Conservation (phyloP, 2,113 vertebrate genomes). For the Eurystomus gularis region DNA sequence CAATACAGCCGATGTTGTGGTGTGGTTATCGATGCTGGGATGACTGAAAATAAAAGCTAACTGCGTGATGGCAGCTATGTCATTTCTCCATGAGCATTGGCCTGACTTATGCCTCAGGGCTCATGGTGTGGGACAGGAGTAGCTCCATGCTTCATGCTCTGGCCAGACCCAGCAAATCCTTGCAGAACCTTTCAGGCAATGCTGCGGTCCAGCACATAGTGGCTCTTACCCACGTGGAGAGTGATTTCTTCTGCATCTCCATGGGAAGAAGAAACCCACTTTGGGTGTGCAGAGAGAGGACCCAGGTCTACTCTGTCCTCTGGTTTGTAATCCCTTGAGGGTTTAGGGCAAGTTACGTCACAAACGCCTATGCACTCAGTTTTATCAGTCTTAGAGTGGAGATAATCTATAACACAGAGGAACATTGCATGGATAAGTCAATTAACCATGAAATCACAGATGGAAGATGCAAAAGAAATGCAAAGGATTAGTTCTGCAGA, state of each 20-base stretch:
- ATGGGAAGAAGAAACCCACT: background rate
- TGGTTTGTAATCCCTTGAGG: background rate
- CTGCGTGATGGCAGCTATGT: accelerated
- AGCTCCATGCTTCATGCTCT: background rate
- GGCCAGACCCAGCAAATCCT: background rate
- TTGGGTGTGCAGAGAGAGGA: background rate
- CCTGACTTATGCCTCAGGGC: background rate
- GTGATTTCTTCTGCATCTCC: background rate
- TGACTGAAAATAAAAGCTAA: background rate
- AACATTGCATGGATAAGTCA: constrained; percentile 31
- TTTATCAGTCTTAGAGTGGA: constrained; percentile 9
- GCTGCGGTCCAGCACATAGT: accelerated
- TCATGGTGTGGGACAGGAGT: accelerated
- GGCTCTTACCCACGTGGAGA: accelerated
- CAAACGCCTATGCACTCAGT: accelerated
- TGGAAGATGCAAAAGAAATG: constrained; percentile 44
- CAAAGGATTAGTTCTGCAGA: constrained; percentile 30
- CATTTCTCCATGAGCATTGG: background rate
- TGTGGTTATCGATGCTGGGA: accelerated
- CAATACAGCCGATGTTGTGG: accelerated
- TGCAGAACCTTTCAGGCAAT: background rate
- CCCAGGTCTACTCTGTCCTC: background rate
- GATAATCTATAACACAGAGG: constrained; percentile 48
- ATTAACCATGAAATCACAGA: constrained; percentile 60
- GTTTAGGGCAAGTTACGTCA: background rate